Evolutionary conservation across 1,140 invertebrate species (phyloP), one percentile per base, ranked within the genome.

Genomic region (Penaeus chinensis): DNA sequence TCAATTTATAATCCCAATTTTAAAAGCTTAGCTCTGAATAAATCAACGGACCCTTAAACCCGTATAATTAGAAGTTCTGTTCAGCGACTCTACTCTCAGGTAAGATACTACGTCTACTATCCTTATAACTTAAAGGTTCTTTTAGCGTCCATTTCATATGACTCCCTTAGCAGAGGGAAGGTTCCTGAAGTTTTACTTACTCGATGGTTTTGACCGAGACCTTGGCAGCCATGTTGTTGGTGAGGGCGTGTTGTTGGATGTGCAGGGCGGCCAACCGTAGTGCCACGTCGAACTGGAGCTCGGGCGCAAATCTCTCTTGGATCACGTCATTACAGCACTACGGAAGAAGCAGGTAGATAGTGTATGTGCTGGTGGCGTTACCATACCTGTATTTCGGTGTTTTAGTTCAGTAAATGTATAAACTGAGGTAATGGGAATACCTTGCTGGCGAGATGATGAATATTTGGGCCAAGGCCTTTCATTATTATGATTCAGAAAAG

Each of bases 281-380:
- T 13, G 96, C 96, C 8, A 96, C 95, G 89, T 98, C 97, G 74
- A 96, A 96, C 90, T 97, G 96, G 82, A 98, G 93, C 91, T 98
- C 97, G 0, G 97, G 96, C 0, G 96, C 95, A 92, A 98, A 98
- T 69, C 97, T 92, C 91, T 98, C 97, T 91, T 98, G 96, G 16
- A 97, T 95, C 11, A 98, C 96, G 93, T 98, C 97, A 92, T 98
- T 98, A 91, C 96, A 97, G 92, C 97, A 97, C 94, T 98, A 95
- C 61, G 93, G 60, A 47, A 42, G 32, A 37, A 24, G 74, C 16
- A 62, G 77, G 16, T 42, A 10, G 69, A 71, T 82, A 27, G 62
- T 24, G 82, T 84, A 42, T 19, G 16, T 62, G 32, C 27, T 27
- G 83, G 32, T 22, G 66, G 42, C 7, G 66, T 61, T 13, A 16